Conservation (phyloP, 1,140 invertebrate genomes). For the Pogonognathellus flavescens region DNA sequence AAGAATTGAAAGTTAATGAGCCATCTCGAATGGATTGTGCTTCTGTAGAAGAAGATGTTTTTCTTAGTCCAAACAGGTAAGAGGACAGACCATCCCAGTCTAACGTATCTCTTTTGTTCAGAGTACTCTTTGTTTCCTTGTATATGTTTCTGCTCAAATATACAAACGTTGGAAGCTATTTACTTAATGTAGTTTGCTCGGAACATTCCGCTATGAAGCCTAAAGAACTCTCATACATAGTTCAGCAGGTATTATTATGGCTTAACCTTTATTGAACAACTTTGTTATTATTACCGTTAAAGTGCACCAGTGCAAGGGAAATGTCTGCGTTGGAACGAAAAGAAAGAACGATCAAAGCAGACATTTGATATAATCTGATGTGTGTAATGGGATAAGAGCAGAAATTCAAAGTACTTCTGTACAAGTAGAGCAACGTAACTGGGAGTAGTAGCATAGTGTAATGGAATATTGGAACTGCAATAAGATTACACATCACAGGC, state of each 20-base stretch:
- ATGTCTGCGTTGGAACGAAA: slow-evolving; percentile 19
- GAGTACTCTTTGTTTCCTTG: not conserved
- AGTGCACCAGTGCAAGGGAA: slow-evolving; percentile 28
- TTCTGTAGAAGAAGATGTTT: slow-evolving; percentile 57
- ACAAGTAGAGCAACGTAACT: slow-evolving; percentile 9
- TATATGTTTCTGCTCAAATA: too few relatives aligned
- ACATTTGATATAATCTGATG: slow-evolving; percentile 27
- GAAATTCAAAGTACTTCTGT: not conserved
- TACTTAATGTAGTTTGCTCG: too few relatives aligned
- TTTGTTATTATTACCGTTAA: slow-evolving; percentile 46
- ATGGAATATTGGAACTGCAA: slow-evolving; percentile 23
- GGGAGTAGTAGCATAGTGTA: not conserved
- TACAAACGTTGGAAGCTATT: too few relatives aligned
- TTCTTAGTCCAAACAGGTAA: slow-evolving; percentile 65
- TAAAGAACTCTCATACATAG: too few relatives aligned
- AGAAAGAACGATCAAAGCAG: slow-evolving; percentile 45
- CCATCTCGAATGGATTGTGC: slow-evolving; percentile 62
- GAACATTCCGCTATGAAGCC: too few relatives aligned
- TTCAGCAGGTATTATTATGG: too few relatives aligned
- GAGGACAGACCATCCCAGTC: not conserved
- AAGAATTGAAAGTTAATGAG: slow-evolving; percentile 66
- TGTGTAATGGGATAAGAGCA: slow-evolving; percentile 36
- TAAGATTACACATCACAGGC: slow-evolving; percentile 10
- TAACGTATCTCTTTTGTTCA: slow-evolving; percentile 9
- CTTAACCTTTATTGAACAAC: slow-evolving; percentile 44